Evolutionary conservation across 2,888 invertebrate genomes (phyloP).

Genomic region (Amblyjoppa proteus): DNA sequence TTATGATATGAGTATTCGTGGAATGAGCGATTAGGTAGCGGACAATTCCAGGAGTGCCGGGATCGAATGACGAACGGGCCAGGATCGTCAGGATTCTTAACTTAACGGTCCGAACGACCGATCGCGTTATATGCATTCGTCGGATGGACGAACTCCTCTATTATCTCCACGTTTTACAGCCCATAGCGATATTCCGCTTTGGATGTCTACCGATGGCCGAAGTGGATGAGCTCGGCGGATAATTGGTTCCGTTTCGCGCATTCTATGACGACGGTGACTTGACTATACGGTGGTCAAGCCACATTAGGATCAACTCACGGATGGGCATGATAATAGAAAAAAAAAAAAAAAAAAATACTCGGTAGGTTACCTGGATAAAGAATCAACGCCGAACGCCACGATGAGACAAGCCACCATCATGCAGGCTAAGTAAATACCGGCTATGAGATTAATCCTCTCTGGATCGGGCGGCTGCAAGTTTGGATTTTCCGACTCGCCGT

Average conservation of each 20-base stretch:
- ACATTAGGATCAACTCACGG: background rate
- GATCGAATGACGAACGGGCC: conserved; percentile 13
- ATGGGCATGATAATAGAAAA: background rate
- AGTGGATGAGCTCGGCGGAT: background rate
- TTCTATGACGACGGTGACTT: background rate
- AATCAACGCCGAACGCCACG: conserved; percentile 93
- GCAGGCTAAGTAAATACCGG: conserved; percentile 93
- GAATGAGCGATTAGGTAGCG: conserved; percentile 45
- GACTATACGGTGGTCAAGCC: background rate
- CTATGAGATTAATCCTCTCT: conserved; percentile 91
- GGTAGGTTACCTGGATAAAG: conserved; percentile 88
- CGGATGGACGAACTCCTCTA: background rate
- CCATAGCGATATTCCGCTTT: conserved; percentile 1
- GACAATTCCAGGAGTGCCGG: conserved; percentile 38
- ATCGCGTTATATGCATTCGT: conserved; percentile 33
- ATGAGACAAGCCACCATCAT: conserved; percentile 91
- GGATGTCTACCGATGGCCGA: background rate
- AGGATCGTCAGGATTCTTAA: background rate
- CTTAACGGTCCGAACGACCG: background rate
- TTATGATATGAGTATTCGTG: conserved; percentile 50
- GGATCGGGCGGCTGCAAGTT: conserved; percentile 91
- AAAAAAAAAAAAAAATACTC: background rate
- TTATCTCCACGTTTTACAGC: conserved; percentile 12
- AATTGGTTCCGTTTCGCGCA: background rate
- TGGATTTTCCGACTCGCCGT: conserved; percentile 87